Evolutionary conservation across 2,888 invertebrate genomes (phyloP).

Genomic region (Tridacna crocea): DNA sequence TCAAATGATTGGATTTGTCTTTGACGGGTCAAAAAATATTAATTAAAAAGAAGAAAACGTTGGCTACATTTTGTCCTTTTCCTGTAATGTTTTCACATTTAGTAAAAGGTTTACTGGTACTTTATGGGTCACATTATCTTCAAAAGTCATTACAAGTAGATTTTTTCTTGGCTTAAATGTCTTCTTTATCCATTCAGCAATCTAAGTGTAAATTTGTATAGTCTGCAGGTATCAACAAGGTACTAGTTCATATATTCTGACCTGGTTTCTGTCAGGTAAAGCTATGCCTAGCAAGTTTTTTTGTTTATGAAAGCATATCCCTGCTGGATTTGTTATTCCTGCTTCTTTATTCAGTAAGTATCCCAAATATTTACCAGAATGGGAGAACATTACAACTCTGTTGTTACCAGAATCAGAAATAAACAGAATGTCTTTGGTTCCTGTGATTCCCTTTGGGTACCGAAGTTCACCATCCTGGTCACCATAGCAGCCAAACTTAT

Average conservation of each 20-base stretch:
- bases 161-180: too few relatives aligned
- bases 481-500: constrained; percentile 61
- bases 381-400: constrained; percentile 60
- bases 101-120: too few relatives aligned
- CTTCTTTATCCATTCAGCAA: too few relatives aligned
- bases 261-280: constrained; percentile 59
- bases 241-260: constrained; percentile 46
- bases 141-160: too few relatives aligned
- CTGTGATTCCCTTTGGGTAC: constrained; percentile 60
- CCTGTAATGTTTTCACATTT: too few relatives aligned
- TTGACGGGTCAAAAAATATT: too few relatives aligned
- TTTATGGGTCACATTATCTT: too few relatives aligned
- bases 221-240: too few relatives aligned
- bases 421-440: constrained; percentile 46
- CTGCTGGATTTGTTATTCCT: constrained; percentile 58
- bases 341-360: constrained; percentile 36
- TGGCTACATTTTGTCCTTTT: too few relatives aligned
- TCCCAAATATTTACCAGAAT: constrained; percentile 49
- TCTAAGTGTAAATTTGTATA: too few relatives aligned
- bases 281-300: constrained; percentile 55
- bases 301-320: constrained; percentile 41
- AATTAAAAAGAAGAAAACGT: too few relatives aligned
- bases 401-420: constrained; percentile 68
- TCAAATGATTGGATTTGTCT: too few relatives aligned
- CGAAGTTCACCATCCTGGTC: constrained; percentile 44